phyloP scores from a whole-genome alignment of 1,140 invertebrate species.

The Brachionus rubens region DNA sequence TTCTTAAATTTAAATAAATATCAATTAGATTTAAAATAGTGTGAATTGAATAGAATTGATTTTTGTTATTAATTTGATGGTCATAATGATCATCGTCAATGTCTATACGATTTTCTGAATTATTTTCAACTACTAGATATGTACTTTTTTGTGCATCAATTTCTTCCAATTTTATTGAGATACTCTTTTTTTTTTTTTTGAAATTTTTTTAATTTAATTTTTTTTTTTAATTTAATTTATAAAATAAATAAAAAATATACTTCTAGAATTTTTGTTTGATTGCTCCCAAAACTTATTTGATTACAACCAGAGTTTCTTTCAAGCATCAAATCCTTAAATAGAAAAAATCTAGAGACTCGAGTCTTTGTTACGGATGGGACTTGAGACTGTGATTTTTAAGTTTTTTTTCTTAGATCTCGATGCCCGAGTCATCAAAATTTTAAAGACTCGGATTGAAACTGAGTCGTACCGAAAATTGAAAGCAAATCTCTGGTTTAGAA shows the following conservation, averaged over 20 bases:
- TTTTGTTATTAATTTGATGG: not conserved
- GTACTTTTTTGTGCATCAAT: not conserved
- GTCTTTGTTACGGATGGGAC: no score
- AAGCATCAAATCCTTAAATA: no score
- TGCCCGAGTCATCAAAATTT: no score
- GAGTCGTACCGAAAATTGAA: no score
- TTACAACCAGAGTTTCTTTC: no score
- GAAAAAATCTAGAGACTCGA: no score
- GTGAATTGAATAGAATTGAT: slow-evolving; percentile 4
- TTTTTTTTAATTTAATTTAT: not conserved
- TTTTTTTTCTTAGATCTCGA: no score
- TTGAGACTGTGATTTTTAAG: no score
- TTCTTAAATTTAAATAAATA: slow-evolving; percentile 22
- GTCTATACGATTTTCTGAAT: not conserved
- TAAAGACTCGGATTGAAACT: no score
- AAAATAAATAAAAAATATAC: slow-evolving; percentile 27
- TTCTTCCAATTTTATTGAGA: not conserved
- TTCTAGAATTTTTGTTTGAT: slow-evolving; percentile 8
- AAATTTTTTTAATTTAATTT: not conserved
- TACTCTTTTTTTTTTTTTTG: not conserved
- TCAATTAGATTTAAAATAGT: slow-evolving; percentile 16
- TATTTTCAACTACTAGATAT: not conserved
- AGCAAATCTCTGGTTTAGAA: no score
- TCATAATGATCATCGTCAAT: not conserved
- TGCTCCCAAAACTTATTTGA: no score